Evolutionary conservation across 2,797 vertebrate species (phyloP), one percentile per base, ranked within the genome.

Genomic region (Phalanger gymnotis): DNA sequence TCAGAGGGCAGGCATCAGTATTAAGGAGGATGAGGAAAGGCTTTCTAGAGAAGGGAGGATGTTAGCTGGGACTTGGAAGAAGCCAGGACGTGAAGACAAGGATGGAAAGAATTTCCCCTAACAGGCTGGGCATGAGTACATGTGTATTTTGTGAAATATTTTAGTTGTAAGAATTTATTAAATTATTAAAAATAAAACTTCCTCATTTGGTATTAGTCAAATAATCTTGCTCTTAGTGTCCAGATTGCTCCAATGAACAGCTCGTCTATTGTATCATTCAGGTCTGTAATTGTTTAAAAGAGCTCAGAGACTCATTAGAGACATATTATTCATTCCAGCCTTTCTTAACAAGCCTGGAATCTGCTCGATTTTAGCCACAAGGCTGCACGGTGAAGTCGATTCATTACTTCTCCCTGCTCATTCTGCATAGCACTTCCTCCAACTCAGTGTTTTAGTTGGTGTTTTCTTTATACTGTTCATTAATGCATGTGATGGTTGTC

Each of bases 221-320:
- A 94, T 58, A 47, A 53, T 87, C 91, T 93, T 92, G 28, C 93
- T 89, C 55, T 93, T 95, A 81, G 81, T 92, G 31, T 96, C 90
- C 90, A 56, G 53, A 28, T 57, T 53, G 91, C n/a, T 95, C 95
- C 90, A 51, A 53, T 87, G 28, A 96, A 31, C 66, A 94, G 25
- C 92, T 96, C 27, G 51, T 94, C 61, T 91, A 0, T 94, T 94
- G 93, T 93, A n/a, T 93, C 12, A 51, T 10, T 56, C 92, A 87
- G 55, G 5, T 92, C 91, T 94, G 28, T 94, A 34, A 31, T 40
- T 93, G 31, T 93, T 96, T 94, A 40, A 73, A 73, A n/a, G 66
- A 40, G 16, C n/a, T 40, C 66, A 73, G 16, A 40, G 66, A 28
- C 40, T 93, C 92, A 40, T 31, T 96, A 40, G 52, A 90, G 57